Conservation (phyloP, 1,140 invertebrate species). For the Muscidifurax raptorellus region DNA sequence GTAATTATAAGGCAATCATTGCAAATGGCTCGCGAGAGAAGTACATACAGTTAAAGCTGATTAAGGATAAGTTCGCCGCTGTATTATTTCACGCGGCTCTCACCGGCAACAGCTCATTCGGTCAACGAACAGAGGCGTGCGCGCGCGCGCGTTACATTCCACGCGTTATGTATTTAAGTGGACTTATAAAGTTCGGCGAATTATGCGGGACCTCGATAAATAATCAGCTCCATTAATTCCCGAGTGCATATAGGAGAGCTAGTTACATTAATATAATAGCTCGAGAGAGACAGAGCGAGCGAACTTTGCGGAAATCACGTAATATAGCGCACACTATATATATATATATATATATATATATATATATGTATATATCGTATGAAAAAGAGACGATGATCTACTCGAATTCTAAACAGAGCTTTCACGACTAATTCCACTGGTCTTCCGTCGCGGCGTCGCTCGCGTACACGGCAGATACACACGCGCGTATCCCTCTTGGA, state of each 20-base stretch:
- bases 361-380: too few species aligned
- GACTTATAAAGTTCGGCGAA: neutral
- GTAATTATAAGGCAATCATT: neutral
- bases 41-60: neutral
- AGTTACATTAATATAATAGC: neutral
- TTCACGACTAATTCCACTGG: neutral
- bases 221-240: neutral
- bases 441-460: neutral
- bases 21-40: neutral
- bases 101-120: neutral
- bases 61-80: neutral
- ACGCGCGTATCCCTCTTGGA: neutral
- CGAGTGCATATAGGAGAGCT: too few species aligned
- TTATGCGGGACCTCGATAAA: neutral
- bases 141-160: neutral
- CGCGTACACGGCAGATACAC: too few species aligned
- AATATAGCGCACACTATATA: too few species aligned
- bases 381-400: too few species aligned
- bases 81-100: neutral
- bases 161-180: neutral
- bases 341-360: too few species aligned
- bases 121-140: too few species aligned
- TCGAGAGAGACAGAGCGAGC: neutral
- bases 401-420: too few species aligned
- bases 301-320: neutral